phyloP scores from a whole-genome alignment of 1,140 invertebrate species.

The Apocrypta bakeri region DNA sequence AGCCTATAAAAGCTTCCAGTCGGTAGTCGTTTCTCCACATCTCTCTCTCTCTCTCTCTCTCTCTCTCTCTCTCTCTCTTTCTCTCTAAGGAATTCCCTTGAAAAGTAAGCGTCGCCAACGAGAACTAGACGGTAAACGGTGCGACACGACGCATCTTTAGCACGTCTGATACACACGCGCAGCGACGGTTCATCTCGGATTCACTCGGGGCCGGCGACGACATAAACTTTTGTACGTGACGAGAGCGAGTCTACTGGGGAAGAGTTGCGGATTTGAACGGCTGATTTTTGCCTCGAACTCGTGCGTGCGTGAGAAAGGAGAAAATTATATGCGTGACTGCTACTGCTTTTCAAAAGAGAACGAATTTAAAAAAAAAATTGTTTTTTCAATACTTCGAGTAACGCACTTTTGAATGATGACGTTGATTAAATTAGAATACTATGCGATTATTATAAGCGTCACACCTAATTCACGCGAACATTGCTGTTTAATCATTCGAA shows the following conservation, averaged over 20 bases:
- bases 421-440: too few species aligned
- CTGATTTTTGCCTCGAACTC: background rate
- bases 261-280: conserved; percentile 3
- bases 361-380: too few species aligned
- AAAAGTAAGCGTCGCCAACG: conserved; percentile 15
- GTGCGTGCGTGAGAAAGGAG: too few species aligned
- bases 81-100: conserved; percentile 2
- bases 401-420: too few species aligned
- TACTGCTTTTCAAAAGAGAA: too few species aligned
- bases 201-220: conserved; percentile 27
- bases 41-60: conserved; percentile 16
- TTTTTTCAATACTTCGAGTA: too few species aligned
- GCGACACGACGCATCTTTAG: conserved; percentile 26
- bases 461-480: too few species aligned
- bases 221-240: conserved; percentile 44
- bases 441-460: too few species aligned
- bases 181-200: conserved; percentile 31
- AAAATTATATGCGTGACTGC: too few species aligned
- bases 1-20: background rate
- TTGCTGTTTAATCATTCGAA: too few species aligned
- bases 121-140: conserved; percentile 11
- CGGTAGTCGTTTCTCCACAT: background rate
- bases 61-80: background rate
- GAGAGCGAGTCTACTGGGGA: background rate
- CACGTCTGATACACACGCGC: conserved; percentile 12